Conservation (phyloP, 2,888 invertebrate genomes). For the Drosophila austrosaltans region DNA sequence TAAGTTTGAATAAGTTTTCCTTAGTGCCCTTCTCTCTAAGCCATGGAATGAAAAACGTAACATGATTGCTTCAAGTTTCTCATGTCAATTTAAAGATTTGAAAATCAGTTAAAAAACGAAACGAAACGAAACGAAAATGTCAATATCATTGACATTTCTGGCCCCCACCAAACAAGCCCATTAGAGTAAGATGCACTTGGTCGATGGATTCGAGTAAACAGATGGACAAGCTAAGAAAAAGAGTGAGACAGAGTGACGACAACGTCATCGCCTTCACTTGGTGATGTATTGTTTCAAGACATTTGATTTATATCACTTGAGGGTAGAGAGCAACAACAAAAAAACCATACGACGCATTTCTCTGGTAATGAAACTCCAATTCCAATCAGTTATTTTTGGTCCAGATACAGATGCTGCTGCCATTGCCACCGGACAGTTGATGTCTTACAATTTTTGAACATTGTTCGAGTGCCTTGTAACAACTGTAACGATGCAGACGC, state of each 20-base stretch:
- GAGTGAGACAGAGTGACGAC: neutral
- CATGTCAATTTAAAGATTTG: constrained; percentile 71
- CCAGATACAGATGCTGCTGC: constrained; percentile 26
- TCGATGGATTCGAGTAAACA: constrained; percentile 11
- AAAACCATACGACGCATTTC: constrained; percentile 50
- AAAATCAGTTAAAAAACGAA: constrained; percentile 46
- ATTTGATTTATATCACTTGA: constrained; percentile 71
- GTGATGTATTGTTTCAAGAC: constrained; percentile 74
- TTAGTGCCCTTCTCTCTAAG: constrained; percentile 37
- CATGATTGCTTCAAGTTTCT: constrained; percentile 66
- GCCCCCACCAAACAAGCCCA: constrained; percentile 54
- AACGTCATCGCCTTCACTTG: constrained; percentile 59
- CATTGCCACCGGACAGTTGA: constrained; percentile 27
- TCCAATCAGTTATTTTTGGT: constrained; percentile 53
- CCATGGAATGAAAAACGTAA: constrained; percentile 43
- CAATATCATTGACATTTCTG: constrained; percentile 76
- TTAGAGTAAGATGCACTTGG: constrained; percentile 64
- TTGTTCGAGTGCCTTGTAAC: constrained; percentile 50
- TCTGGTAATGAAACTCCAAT: constrained; percentile 74
- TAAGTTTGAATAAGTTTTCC: constrained; percentile 25
- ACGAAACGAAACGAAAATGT: constrained; percentile 56
- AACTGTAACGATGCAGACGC: constrained; percentile 46
- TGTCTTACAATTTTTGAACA: constrained; percentile 32
- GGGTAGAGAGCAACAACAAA: neutral
- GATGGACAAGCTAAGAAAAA: constrained; percentile 1